Evolutionary conservation across 2,888 invertebrate species (phyloP), one percentile per base, ranked within the genome.

Genomic region (Drosophila paramelanica): DNA sequence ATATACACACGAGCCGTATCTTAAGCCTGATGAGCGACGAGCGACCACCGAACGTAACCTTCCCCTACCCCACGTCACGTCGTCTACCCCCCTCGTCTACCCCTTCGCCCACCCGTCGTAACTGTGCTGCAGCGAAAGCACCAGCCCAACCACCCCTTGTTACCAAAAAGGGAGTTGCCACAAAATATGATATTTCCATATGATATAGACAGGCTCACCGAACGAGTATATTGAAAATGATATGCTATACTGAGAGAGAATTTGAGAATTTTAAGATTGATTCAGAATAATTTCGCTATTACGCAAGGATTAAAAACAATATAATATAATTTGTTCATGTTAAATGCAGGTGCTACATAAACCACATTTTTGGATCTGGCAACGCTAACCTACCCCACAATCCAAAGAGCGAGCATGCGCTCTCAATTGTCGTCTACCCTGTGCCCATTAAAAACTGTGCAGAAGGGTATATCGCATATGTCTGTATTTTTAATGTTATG

Each of bases 1-100:
- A 77, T 58, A 73, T 64, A 67, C 66, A 61, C 65, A 76, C 67
- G 58, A 67, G 52, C 47, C 52, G 25, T 51, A 27, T 39, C 20
- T 38, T 42, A 17, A 23, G 14, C 45, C 42, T 43, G 17, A 46
- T 27, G 56, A 33, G 31, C 13, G 27, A 51, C 41, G 45, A 46
- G 33, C 46, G 10, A 25, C 13, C 36, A 47, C 14, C 52, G 20
- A 49, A 39, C 52, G 41, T 45, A 60, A 60, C 43, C 43, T 10
- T 10, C 31, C 10, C 62, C 20, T 33, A 14, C 56, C 41, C 14
- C 31, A 33, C 17, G 17, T 14, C 31, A 33, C 17, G 17, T 14
- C 39, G 10, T 23, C 51, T 47, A 11, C 20, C 3, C 3, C 23
- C 23, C 23, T 4, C 4, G 4, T 4, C 23, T 0, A 23, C 23